Evolutionary conservation across 2,888 invertebrate genomes (phyloP).

Genomic region (Caenorhabditis sp.): DNA sequence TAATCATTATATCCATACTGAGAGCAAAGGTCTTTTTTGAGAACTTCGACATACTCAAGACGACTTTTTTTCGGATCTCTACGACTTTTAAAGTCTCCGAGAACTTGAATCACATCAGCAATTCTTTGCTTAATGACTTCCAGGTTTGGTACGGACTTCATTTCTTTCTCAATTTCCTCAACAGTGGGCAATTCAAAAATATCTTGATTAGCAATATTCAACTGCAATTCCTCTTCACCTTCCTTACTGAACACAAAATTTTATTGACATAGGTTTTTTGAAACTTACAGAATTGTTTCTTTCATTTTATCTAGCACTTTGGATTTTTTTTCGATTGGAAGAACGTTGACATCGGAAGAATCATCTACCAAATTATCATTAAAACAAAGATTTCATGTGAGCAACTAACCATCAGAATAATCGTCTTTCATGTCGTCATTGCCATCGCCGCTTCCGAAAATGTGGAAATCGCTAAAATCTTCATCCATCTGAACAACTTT

Average conservation of each 20-base stretch:
- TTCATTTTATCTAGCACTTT: slow-evolving; percentile 66
- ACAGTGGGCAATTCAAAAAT: slow-evolving; percentile 75
- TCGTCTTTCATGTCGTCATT: slow-evolving; percentile 62
- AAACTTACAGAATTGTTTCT: slow-evolving; percentile 33
- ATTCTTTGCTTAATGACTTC: slow-evolving; percentile 79
- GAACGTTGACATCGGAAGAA: slow-evolving; percentile 51
- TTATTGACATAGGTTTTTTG: too few species aligned
- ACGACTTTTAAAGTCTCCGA: slow-evolving; percentile 79
- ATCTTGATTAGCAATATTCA: slow-evolving; percentile 75
- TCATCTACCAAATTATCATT: slow-evolving; percentile 8
- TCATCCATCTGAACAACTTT: slow-evolving; percentile 29
- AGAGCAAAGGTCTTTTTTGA: slow-evolving; percentile 90
- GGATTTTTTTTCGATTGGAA: slow-evolving; percentile 74
- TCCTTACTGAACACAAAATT: slow-evolving; percentile 44
- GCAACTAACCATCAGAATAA: slow-evolving; percentile 30
- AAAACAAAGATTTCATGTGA: not conserved
- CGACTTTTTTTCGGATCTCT: slow-evolving; percentile 73
- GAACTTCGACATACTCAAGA: slow-evolving; percentile 71
- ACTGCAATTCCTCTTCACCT: slow-evolving; percentile 78
- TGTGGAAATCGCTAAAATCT: slow-evolving; percentile 47
- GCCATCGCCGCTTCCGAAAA: slow-evolving; percentile 38
- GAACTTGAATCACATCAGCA: slow-evolving; percentile 78
- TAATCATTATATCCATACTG: slow-evolving; percentile 98
- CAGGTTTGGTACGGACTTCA: slow-evolving; percentile 74
- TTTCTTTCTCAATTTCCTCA: slow-evolving; percentile 78